These are phyloP conservation scores for Drosophila takahashii DNA, from an alignment of 1,140 invertebrate species.

Conservation along the genomic window DNA sequence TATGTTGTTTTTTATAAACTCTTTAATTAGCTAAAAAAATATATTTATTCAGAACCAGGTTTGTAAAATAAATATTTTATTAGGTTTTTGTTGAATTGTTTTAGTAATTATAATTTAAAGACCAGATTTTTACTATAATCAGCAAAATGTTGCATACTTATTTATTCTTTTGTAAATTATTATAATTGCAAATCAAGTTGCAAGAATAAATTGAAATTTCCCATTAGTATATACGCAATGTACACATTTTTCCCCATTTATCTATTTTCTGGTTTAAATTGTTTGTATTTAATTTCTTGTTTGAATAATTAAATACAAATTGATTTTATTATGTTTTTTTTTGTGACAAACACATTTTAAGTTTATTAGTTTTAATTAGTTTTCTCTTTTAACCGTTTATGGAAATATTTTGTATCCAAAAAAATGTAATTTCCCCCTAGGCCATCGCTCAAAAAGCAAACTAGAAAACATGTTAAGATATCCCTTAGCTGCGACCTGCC, in stretches of 20 bases:
- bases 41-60: too few species aligned
- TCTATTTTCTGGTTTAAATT: neutral
- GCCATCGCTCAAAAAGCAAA: slow-evolving; percentile 8
- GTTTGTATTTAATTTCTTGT: slow-evolving; percentile 12
- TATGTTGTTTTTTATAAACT: too few species aligned
- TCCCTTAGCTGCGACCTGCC: slow-evolving; percentile 23
- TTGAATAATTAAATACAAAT: slow-evolving; percentile 14
- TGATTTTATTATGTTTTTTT: slow-evolving; percentile 4
- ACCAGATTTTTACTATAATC: too few species aligned
- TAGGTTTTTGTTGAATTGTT: neutral
- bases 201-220: neutral
- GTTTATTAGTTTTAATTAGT: slow-evolving; percentile 22
- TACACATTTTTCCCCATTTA: neutral
- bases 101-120: too few species aligned
- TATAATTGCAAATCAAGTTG: neutral
- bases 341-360: slow-evolving; percentile 6
- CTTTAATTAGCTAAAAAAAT: neutral
- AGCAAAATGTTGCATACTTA: neutral
- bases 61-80: neutral
- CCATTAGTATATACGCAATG: slow-evolving; percentile 1
- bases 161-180: neutral
- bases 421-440: slow-evolving; percentile 58
- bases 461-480: slow-evolving; percentile 13
- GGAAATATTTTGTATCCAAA: neutral
- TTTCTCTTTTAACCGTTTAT: slow-evolving; percentile 13